A percentile compares a stretch with the other conserved stretches of the same genome.
Evolutionary conservation across 30 jellyfish, hydroid and myxozoan species (phyloP).

Genomic region (Hydra vulgaris): DNA sequence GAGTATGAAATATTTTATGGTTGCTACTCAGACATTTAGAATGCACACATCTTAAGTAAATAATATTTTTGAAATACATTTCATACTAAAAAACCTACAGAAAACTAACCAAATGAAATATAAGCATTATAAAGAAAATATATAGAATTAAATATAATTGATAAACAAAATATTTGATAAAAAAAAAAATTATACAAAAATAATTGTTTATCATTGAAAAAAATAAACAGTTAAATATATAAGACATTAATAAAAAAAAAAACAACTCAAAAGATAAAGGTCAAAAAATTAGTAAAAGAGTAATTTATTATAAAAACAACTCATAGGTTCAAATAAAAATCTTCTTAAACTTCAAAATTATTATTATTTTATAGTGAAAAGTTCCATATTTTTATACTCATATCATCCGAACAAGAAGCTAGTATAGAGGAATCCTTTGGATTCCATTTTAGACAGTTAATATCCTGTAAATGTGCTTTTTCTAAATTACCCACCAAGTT

Average conservation of each 20-base stretch:
- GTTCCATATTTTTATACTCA: conserved; percentile 61
- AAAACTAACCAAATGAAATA: too few relatives aligned
- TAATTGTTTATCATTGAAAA: too few relatives aligned
- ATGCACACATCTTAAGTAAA: not conserved
- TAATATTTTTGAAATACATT: not conserved
- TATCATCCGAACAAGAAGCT: conserved; percentile 83
- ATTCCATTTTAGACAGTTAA: conserved; percentile 79
- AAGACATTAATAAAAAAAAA: too few relatives aligned
- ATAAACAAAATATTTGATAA: too few relatives aligned
- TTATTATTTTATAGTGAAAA: not conserved
- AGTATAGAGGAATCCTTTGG: conserved; percentile 53
- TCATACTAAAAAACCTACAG: not conserved
- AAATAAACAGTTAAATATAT: too few relatives aligned
- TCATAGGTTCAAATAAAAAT: not conserved
- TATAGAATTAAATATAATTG: too few relatives aligned
- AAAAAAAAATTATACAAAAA: too few relatives aligned
- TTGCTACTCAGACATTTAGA: not conserved
- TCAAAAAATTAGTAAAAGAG: too few relatives aligned
- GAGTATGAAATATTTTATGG: not conserved
- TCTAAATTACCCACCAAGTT: conserved; percentile 1
- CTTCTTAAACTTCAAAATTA: too few relatives aligned
- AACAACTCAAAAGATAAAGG: too few relatives aligned
- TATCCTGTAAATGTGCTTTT: conserved; percentile 88
- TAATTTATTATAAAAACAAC: not conserved
- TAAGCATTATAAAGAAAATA: too few relatives aligned